A percentile compares a stretch with the other conserved stretches of the same genome.
Evolutionary conservation across 2,113 vertebrate species (phyloP).

Genomic region (Phoenicopterus ruber): DNA sequence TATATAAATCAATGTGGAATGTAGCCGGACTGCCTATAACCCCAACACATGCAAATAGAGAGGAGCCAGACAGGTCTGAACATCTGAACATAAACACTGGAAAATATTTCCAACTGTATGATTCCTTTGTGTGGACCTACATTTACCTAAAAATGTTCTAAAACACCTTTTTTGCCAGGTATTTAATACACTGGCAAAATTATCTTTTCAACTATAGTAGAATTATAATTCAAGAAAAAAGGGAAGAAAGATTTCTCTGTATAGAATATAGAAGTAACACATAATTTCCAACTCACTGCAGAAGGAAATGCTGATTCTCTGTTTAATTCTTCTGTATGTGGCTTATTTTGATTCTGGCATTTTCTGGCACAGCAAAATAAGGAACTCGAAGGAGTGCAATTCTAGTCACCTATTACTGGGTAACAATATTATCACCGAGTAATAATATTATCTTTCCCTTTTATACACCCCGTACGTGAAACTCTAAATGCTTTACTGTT

Average conservation of each 20-base stretch:
- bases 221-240: slow-evolving; percentile 1
- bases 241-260: background rate
- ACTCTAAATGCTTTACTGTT: background rate
- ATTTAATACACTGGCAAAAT: slow-evolving; percentile 56
- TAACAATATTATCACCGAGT: background rate
- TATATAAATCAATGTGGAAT: slow-evolving; percentile 73
- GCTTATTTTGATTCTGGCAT: background rate
- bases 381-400: background rate
- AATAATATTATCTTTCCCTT: background rate
- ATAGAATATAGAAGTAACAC: background rate
- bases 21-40: slow-evolving; percentile 61
- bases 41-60: slow-evolving; percentile 67
- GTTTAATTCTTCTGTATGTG: background rate
- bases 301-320: background rate
- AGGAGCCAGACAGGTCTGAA: slow-evolving; percentile 73
- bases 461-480: background rate
- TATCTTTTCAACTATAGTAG: background rate
- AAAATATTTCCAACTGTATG: slow-evolving; percentile 70
- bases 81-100: slow-evolving; percentile 72
- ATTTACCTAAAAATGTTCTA: slow-evolving; percentile 66
- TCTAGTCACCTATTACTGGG: background rate
- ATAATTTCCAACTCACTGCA: background rate
- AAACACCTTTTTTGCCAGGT: slow-evolving; percentile 50
- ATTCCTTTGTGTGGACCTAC: slow-evolving; percentile 67
- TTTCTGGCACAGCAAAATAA: background rate